Evolutionary conservation across 2,888 invertebrate genomes (phyloP).

Genomic region (Criorhina ranunculi): DNA sequence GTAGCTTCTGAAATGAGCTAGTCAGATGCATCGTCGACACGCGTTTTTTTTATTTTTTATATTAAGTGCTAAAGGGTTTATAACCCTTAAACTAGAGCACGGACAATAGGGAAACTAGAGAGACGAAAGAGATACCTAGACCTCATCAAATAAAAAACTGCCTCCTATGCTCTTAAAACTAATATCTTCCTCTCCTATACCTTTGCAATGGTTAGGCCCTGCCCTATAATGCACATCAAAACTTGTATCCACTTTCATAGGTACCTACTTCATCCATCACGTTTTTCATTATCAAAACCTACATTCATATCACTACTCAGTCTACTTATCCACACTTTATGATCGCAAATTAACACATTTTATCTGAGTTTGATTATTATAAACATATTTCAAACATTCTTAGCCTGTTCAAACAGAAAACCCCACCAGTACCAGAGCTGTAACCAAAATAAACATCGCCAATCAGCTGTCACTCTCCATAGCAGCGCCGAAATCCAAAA

Average conservation of each 20-base stretch:
- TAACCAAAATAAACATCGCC: conserved; percentile 65
- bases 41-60: no score
- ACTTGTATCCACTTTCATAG: background rate
- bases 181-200: no score
- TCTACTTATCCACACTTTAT: conserved; percentile 5
- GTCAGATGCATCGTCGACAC: no score
- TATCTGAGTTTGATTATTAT: conserved; percentile 52
- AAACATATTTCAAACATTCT: conserved; percentile 65
- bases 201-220: no score
- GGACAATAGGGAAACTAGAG: no score
- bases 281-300: background rate
- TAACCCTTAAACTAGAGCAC: no score
- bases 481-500: conserved; percentile 36
- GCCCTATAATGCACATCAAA: background rate
- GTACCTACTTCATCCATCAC: background rate
- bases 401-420: conserved; percentile 54
- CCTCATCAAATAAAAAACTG: no score
- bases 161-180: no score
- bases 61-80: no score
- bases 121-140: no score
- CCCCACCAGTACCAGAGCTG: conserved; percentile 39
- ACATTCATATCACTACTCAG: conserved; percentile 7
- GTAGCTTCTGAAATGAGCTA: no score
- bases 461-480: conserved; percentile 71
- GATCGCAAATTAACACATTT: conserved; percentile 60